Percentiles rank a stretch among this genome's conserved stretches.
Conservation (phyloP, 2,113 vertebrate genomes). For the Nymphicus hollandicus region DNA sequence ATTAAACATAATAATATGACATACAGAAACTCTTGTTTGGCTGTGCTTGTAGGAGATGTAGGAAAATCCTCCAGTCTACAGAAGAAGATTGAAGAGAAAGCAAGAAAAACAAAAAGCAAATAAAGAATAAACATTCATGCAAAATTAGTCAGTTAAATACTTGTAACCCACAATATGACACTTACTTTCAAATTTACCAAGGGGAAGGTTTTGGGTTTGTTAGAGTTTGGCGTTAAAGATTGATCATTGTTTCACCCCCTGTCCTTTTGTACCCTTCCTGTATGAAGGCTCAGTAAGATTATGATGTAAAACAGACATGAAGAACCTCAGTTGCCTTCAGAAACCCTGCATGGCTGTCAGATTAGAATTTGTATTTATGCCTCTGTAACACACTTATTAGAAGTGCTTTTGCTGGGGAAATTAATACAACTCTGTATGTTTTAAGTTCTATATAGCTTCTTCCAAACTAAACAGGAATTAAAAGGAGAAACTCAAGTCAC, state of each 20-base stretch:
- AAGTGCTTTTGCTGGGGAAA: neutral
- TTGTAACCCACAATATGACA: slow-evolving; percentile 65
- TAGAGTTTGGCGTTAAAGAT: neutral
- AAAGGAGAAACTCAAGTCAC: neutral
- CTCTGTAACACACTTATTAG: neutral
- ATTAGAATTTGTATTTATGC: neutral
- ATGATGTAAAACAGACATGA: neutral
- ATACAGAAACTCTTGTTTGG: slow-evolving; percentile 99
- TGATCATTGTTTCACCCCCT: neutral
- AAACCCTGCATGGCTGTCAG: neutral
- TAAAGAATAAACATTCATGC: slow-evolving; percentile 72
- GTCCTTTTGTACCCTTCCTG: neutral
- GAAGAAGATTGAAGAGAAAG: slow-evolving; percentile 82
- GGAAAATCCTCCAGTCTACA: slow-evolving; percentile 99
- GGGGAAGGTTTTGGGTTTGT: neutral
- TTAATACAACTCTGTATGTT: neutral
- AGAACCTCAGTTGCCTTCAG: neutral
- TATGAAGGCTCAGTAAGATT: neutral
- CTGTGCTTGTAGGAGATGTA: slow-evolving; percentile 99
- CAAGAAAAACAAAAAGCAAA: slow-evolving; percentile 80
- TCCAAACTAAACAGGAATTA: neutral
- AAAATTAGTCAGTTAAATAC: slow-evolving; percentile 65
- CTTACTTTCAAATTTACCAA: slow-evolving; percentile 6
- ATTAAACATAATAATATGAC: slow-evolving; percentile 74
- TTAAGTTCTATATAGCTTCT: neutral